Evolutionary conservation across 2,113 vertebrate genomes (phyloP), one percentile per base, ranked within the genome.

Genomic region (Pleuronectes platessa): DNA sequence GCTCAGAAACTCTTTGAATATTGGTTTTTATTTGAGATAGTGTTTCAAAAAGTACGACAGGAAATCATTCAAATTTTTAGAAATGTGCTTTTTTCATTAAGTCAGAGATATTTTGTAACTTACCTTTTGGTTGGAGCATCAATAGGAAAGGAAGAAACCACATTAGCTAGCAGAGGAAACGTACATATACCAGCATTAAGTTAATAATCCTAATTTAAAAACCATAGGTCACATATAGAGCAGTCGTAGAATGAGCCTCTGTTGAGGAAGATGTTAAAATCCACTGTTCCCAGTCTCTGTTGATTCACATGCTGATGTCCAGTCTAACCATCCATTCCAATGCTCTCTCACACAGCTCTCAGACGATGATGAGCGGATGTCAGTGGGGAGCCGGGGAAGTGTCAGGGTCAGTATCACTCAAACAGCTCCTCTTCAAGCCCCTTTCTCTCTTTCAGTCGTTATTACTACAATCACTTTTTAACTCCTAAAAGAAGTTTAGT

Each of bases 361-460:
- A 4, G 98, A 98, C 59, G 97, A 98, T 61, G 98, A 99, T 59
- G 98, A 99, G 78, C 94, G 89, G 82, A 88, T 95, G 93, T 98
- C 97, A 18, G 95, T 96, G 90, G 96, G 96, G 74, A 97, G 96
- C 90, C 95, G 95, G 13, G 95, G 96, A 91, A 98, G 96, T 75
- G 89, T 95, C 76, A 92, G 95, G 97, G 98, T 99, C 92, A 96
- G 97, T 99, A 95, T 81, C 61, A 6, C 14, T 72, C 68, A 59
- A 64, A 70, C 27, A 18, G 11, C 51, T 14, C 8, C 18, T 15
- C 31, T 15, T 23, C 24, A 5, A 47, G n/a, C 7, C 1, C 26
- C 14, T 40, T 12, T 42, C 24, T 27, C 3, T 2, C 45, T 8
- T 14, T 67, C 13, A 31, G 45, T 47, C 45, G 3, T 47, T 7